A percentile compares a stretch with the other conserved stretches of the same genome.
Evolutionary conservation across 2,797 vertebrate species (phyloP).

Genomic region (Enteromius thamalakanensis): DNA sequence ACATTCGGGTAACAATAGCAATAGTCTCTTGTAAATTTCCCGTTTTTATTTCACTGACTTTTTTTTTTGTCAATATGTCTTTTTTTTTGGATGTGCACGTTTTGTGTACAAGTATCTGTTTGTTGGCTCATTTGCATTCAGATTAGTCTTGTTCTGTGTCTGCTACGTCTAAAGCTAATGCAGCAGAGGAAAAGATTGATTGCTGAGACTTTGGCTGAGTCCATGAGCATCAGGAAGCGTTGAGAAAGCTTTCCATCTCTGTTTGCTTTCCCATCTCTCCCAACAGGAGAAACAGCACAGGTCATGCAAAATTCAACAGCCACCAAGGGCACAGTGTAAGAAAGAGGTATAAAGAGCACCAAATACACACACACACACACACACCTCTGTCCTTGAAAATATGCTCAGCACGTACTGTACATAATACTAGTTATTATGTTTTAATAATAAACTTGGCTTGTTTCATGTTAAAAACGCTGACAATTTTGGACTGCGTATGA

Average conservation of each 20-base stretch:
- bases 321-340: slow-evolving; percentile 38
- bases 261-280: slow-evolving; percentile 48
- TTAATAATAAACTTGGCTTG: neutral
- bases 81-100: neutral
- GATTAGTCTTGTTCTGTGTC: slow-evolving; percentile 48
- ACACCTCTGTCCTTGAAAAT: slow-evolving; percentile 27
- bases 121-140: slow-evolving; percentile 62
- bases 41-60: neutral
- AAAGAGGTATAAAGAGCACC: slow-evolving; percentile 23
- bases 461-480: neutral
- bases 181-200: slow-evolving; percentile 53
- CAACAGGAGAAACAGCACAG: slow-evolving; percentile 29
- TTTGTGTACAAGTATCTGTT: slow-evolving; percentile 36
- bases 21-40: neutral
- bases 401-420: neutral
- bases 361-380: slow-evolving; percentile 30
- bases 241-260: slow-evolving; percentile 57
- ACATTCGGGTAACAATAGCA: neutral
- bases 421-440: neutral
- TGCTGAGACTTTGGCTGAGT: slow-evolving; percentile 38
- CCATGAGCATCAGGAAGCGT: slow-evolving; percentile 53
- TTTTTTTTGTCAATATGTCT: neutral
- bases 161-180: slow-evolving; percentile 29
- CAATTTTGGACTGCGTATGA: neutral
- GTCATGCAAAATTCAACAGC: slow-evolving; percentile 60